Base-by-base conservation (phyloP, 2,113 vertebrate genomes). In the Malurus elegans region DNA sequence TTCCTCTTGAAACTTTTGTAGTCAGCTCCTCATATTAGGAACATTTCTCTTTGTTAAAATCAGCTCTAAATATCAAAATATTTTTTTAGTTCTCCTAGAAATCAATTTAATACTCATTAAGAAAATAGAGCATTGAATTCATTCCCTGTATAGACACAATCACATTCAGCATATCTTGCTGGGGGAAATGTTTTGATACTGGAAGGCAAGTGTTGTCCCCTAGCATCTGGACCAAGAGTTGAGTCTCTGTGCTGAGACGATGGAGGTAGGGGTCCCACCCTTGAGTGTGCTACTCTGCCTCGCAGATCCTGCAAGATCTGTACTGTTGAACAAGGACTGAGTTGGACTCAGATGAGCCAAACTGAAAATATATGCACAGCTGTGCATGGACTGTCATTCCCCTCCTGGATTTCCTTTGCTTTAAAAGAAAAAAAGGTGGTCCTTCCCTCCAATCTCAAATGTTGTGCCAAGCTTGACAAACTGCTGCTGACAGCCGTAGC, bases 191-290 rank as follows among this genome's bases (percentile, higher is more conserved):
- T 79, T 88, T 66, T 36, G 3, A 12, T 58, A 20, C 7, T 79
- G 4, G 14, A 38, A 44, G 14, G 4, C 17, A 38, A 44, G 14
- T 28, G n/a, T 62, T 23, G 2, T 36, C 31, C 38, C 26, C 9
- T 31, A 29, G 18, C 21, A 47, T 65, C 54, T 73, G 58, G 32
- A 16, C 26, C 32, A 86, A 56, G 70, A 65, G 11, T 16, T 73
- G 54, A 36, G 50, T 58, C 12, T 61, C 29, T 6, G 4, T 48
- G 34, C 13, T 1, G 4, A 76, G 42, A 40, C 0, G 3, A 31
- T 25, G 13, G 10, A 56, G 28, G 25, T 9, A 44, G 19, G 19
- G 25, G 21, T 47, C 79, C 67, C 58, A 40, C 13, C 25, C 38
- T 18, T 71, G 73, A 48, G 61, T 54, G 29, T 7, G 1, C 31